A percentile compares a stretch with the other conserved stretches of the same genome.
phyloP scores from a whole-genome alignment of 2,113 vertebrate species.

The Parus major region DNA sequence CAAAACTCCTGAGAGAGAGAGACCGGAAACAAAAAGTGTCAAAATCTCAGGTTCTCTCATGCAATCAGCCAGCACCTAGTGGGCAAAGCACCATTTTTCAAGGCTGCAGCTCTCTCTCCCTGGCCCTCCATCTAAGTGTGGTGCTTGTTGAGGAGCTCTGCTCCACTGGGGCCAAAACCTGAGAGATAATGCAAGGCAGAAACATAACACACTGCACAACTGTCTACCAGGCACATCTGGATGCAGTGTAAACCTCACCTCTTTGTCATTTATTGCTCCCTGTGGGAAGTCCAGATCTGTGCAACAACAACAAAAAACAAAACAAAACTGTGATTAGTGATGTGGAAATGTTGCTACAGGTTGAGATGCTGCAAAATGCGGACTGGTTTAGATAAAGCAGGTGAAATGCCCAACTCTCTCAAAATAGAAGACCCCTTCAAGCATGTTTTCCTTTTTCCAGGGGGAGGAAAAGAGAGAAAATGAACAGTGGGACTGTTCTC shows the following conservation, averaged over 20 bases:
- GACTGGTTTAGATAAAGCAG: background rate
- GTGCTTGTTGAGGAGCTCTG: background rate
- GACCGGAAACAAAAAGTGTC: background rate
- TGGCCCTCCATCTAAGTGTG: background rate
- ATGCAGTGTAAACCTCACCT: conserved; percentile 5
- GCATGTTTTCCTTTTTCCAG: background rate
- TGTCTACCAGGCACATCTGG: conserved; percentile 25
- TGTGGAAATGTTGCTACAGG: background rate
- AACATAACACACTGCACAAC: background rate
- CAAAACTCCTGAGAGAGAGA: background rate
- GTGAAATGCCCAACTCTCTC: background rate
- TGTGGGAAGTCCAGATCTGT: background rate
- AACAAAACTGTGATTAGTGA: background rate
- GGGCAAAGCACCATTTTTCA: background rate
- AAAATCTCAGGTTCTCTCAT: background rate
- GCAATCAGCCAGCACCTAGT: background rate
- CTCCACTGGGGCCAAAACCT: background rate
- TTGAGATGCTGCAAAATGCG: background rate
- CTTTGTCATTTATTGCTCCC: background rate
- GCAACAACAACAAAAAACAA: background rate
- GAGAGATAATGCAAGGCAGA: conserved; percentile 10
- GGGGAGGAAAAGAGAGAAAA: background rate
- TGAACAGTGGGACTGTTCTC: background rate
- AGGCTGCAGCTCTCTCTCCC: background rate
- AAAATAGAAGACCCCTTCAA: background rate